Evolutionary conservation across 2,113 vertebrate genomes (phyloP).

Genomic region (Mastomys natalensis): DNA sequence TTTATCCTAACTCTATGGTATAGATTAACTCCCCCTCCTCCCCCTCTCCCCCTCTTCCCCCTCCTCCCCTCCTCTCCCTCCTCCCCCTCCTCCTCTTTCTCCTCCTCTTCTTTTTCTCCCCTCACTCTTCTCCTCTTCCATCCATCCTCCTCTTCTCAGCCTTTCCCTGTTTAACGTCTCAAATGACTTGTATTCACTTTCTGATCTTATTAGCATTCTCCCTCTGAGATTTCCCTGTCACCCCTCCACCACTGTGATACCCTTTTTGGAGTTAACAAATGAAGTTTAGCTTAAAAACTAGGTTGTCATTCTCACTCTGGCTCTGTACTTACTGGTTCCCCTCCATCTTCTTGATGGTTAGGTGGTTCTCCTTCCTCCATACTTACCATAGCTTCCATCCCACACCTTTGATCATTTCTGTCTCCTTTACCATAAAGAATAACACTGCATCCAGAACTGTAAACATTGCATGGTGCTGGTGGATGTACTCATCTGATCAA

Average conservation of each 20-base stretch:
- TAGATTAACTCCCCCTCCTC: background rate
- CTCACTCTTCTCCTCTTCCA: background rate
- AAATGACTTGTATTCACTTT: background rate
- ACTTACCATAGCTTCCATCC: background rate
- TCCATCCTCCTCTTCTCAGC: background rate
- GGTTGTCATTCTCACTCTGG: background rate
- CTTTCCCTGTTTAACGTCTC: background rate
- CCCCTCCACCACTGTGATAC: too few relatives aligned
- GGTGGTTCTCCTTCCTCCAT: background rate
- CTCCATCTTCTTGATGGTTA: background rate
- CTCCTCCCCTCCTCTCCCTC: background rate
- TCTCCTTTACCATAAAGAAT: background rate
- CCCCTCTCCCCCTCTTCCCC: background rate
- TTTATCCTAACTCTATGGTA: background rate
- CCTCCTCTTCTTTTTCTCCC: rapidly evolving
- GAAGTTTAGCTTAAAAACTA: background rate
- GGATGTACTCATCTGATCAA: background rate
- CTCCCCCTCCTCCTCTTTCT: background rate
- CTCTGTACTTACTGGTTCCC: background rate
- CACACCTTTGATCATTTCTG: background rate
- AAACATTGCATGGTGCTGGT: background rate
- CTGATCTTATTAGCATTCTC: background rate
- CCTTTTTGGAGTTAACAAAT: background rate
- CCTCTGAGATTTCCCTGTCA: background rate
- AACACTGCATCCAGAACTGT: background rate